Evolutionary conservation across 2,888 invertebrate species (phyloP), one percentile per base, ranked within the genome.

Genomic region (Sinelater perroti): DNA sequence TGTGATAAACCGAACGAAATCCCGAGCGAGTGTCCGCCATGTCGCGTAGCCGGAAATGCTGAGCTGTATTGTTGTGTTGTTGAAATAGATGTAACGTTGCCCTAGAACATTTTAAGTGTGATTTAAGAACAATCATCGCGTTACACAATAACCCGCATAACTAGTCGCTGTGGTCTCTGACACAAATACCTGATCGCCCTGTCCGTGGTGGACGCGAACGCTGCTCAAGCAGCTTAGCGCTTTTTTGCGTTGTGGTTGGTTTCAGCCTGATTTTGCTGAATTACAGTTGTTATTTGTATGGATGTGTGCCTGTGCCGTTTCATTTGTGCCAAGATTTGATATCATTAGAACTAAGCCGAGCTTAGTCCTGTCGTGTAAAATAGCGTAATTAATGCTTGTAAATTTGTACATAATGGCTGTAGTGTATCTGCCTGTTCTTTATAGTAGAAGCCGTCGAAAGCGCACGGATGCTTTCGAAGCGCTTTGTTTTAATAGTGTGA

Each of bases 401-500:
- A 72, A 77, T 77, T 76, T 77, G 76, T 77, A 77, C 69, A 77
- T 76, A 77, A 67, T 38, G 28, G 72, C 72, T 57, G 42, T 57
- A 57, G 46, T 57, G 51, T 54, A 57, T 57, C 46, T 52, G 57
- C 57, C 52, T 52, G 52, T 57, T 57, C 52, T 57, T 46, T 57
- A 46, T 56, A 46, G 33, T 46, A 47, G 24, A 72, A 66, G 26
- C 70, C 69, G 64, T 55, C 36, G 21, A 44, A 61, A 60, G 55
- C 49, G 59, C 18, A 17, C n/a, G 13, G 14, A 24, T 20, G 36
- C 45, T 58, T 56, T 56, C 36, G 16, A 24, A 26, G 5, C 18
- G 38, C 18, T 58, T 50, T 40, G 52, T 72, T 71, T 68, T 65
- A 69, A 70, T 70, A 73, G 71, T 72, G 71, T 72, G 69, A 69